Base-by-base conservation (phyloP, 1,140 invertebrate species). In the Drosophila melanica region DNA sequence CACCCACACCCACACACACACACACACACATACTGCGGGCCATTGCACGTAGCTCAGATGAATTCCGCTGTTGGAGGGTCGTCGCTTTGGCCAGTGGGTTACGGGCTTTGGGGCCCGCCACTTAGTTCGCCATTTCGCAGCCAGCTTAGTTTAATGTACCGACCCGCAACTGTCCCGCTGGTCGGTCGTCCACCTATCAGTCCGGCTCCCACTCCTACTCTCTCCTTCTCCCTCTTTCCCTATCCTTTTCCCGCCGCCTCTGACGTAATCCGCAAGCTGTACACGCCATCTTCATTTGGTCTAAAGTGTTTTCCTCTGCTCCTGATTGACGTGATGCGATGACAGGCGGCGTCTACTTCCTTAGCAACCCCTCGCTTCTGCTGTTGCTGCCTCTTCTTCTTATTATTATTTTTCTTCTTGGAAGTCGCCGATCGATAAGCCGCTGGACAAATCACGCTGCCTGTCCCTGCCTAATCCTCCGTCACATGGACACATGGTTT, bases 131-230 rank as follows among this genome's bases (percentile, higher is more conserved):
- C 81, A 85, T 85, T 81, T 86, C 60, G 58, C 75, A 81, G 77
- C 66, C 77, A 81, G 75, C 81, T 86, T 86, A 81, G 81, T 85
- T 81, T 75, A 78, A 81, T 81, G 81, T 81, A 54, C 45, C 59
- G 7, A 47, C 37, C 37, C 48, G 45, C 20, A 1, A 47, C 41
- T 42, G 11, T 16, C 8, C 3, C 8, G 18, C 23, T 20, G 20
- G 20, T 20, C 14, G n/a, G 16, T 47, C 50, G 16, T 47, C 50
- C 27, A 23, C 64, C 37, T 12, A 16, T 35, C 47, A 23, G 33
- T 55, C 20, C 54, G 39, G 20, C 55, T 45, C n/a, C 42, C 44
- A 27, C 50, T 39, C 55, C 44, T n/a, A 41, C 50, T 18, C 44
- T 55, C 57, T 62, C 72, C 3, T 1, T 1, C 20, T 20, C 20